Conservation (phyloP, 2,888 invertebrate species). For the Drosophila colorata region DNA sequence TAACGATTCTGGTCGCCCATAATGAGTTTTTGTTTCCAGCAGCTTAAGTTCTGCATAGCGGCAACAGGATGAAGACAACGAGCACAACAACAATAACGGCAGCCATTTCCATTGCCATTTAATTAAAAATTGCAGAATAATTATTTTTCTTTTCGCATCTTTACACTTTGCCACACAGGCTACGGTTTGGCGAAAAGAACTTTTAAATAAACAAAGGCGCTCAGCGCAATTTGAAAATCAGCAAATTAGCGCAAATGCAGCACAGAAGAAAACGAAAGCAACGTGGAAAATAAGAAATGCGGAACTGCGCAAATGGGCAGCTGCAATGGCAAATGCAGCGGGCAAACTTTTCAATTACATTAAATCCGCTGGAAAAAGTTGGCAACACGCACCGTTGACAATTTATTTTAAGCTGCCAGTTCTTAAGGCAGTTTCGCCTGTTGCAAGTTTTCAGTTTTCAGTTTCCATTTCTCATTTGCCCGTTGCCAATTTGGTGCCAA, state of each 20-base stretch:
- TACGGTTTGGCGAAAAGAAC: slow-evolving; percentile 34
- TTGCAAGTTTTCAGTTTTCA: slow-evolving; percentile 10
- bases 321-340: slow-evolving; percentile 43
- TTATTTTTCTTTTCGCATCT: slow-evolving; percentile 72
- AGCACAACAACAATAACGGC: slow-evolving; percentile 41
- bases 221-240: slow-evolving; percentile 70
- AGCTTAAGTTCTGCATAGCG: slow-evolving; percentile 71
- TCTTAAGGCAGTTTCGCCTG: slow-evolving; percentile 13
- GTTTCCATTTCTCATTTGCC: slow-evolving; percentile 40
- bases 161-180: slow-evolving; percentile 31
- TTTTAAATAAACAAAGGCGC: slow-evolving; percentile 68
- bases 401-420: slow-evolving; percentile 57
- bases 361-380: slow-evolving; percentile 67
- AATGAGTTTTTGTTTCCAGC: slow-evolving; percentile 79
- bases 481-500: slow-evolving; percentile 50
- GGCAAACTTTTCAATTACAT: slow-evolving; percentile 76
- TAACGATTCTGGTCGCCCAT: slow-evolving; percentile 74
- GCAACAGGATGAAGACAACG: slow-evolving; percentile 39
- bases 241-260: slow-evolving; percentile 74
- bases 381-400: slow-evolving; percentile 69
- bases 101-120: slow-evolving; percentile 76
- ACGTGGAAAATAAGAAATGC: slow-evolving; percentile 17
- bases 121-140: slow-evolving; percentile 82
- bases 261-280: slow-evolving; percentile 27
- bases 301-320: slow-evolving; percentile 28